Percentiles rank a stretch among this genome's conserved stretches.
phyloP scores from a whole-genome alignment of 2,797 vertebrate genomes.

The Echiichthys vipera region DNA sequence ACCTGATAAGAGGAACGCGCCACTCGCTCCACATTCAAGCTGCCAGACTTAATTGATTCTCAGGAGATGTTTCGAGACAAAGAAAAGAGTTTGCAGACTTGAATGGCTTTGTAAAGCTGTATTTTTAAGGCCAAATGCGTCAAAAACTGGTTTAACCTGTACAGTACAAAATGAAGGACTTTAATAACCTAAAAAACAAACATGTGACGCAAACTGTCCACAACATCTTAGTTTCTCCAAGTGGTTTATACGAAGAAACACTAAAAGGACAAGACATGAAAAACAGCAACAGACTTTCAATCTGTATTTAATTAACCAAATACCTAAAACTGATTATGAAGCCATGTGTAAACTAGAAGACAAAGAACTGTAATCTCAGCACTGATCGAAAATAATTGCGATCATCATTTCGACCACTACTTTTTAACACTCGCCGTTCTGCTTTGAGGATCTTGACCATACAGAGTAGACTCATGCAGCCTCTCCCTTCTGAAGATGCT shows the following conservation, averaged over 20 bases:
- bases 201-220: neutral
- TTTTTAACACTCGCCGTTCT: no score
- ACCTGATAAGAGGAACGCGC: neutral
- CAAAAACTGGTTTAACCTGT: neutral
- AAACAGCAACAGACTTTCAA: neutral
- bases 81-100: neutral
- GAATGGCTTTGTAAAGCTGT: neutral
- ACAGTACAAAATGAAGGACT: neutral
- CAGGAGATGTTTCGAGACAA: neutral
- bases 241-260: neutral
- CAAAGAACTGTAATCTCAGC: no score
- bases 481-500: neutral
- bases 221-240: neutral
- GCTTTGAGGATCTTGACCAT: neutral
- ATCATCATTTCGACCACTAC: no score
- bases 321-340: neutral
- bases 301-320: neutral
- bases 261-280: neutral
- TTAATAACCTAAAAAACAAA: neutral
- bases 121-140: neutral
- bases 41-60: neutral
- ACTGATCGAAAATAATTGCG: no score
- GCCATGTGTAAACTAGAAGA: no score
- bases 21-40: neutral
- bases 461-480: no score